A percentile compares a stretch with the other conserved stretches of the same genome.
Evolutionary conservation across 2,797 vertebrate genomes (phyloP).

Genomic region (Melanotaenia boesemani): DNA sequence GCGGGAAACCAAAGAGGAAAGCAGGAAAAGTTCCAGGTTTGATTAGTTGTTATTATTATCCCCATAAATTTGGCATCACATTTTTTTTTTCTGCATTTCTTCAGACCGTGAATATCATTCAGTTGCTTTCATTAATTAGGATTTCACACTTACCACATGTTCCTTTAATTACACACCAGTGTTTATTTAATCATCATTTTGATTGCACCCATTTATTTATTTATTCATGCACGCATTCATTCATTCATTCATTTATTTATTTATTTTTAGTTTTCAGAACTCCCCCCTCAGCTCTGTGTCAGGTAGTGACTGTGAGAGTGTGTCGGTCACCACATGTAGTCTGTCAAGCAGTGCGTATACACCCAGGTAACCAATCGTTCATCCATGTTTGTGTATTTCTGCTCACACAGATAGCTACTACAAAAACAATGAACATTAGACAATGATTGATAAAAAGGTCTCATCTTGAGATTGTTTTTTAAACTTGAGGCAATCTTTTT

Average conservation of each 20-base stretch:
- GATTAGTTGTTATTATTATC: background rate
- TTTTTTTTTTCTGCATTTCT: conserved; percentile 39
- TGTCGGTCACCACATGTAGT: conserved; percentile 95
- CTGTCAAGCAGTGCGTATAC: conserved; percentile 92
- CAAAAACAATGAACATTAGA: background rate
- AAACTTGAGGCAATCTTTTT: no score
- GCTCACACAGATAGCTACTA: background rate
- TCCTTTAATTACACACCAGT: background rate
- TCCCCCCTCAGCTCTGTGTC: conserved; percentile 91
- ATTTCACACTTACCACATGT: background rate
- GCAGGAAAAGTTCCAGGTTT: conserved; percentile 71
- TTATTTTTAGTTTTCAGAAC: conserved; percentile 86
- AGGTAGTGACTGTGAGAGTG: conserved; percentile 94
- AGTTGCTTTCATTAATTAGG: conserved; percentile 18
- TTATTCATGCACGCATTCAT: background rate
- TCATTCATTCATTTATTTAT: background rate
- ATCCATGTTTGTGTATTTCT: conserved; percentile 24
- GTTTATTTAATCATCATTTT: conserved; percentile 3
- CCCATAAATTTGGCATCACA: background rate
- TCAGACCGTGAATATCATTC: conserved; percentile 8
- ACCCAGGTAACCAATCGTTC: conserved; percentile 86
- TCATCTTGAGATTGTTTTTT: no score
- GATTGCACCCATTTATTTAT: background rate
- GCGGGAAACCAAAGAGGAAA: conserved; percentile 76
- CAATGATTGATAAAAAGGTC: background rate